Conservation (phyloP, 2,888 invertebrate genomes). For the Mimas tiliae region DNA sequence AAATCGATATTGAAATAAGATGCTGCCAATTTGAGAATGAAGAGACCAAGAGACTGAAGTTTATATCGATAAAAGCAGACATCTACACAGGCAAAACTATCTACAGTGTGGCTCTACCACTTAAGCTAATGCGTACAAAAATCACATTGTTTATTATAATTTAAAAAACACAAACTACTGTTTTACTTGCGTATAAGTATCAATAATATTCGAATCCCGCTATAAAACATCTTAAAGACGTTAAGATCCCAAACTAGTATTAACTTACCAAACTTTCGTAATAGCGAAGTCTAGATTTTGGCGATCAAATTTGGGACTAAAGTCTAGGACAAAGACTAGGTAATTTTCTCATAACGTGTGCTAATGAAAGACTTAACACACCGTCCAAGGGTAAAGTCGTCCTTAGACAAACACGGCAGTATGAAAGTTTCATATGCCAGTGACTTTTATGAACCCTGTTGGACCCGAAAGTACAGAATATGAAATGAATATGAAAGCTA, state of each 20-base stretch:
- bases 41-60: no score
- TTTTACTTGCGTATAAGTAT: no score
- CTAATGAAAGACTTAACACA: slow-evolving; percentile 33
- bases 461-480: no score
- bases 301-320: background rate
- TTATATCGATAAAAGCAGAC: no score
- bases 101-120: no score
- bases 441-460: background rate
- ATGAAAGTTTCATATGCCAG: background rate
- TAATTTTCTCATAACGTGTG: slow-evolving; percentile 27
- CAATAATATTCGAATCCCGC: background rate
- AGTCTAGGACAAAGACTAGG: background rate
- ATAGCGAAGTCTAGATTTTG: slow-evolving; percentile 1
- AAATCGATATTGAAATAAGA: no score
- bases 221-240: background rate
- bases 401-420: background rate
- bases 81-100: no score
- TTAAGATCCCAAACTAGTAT: background rate
- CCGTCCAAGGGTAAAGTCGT: background rate
- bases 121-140: no score
- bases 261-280: background rate
- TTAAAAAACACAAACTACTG: no score
- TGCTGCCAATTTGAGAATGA: no score
- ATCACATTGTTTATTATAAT: no score
- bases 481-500: no score